phyloP scores from a whole-genome alignment of 2,797 vertebrate species.

The Oophaga sylvatica region DNA sequence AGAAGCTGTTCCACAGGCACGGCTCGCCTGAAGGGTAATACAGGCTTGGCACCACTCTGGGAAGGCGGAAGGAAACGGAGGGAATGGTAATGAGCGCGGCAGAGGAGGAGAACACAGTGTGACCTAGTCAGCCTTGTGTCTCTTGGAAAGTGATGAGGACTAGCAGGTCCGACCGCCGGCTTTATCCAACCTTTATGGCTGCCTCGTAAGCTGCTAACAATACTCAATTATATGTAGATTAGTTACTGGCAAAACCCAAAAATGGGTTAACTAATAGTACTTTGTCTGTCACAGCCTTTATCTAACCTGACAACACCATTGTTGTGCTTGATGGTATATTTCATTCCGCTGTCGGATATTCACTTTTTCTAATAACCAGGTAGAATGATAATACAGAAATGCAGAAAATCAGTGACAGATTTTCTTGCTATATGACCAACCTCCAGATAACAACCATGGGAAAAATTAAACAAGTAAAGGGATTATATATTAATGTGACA shows the following conservation, averaged over 20 bases:
- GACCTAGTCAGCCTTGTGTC: not conserved
- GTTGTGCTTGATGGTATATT: not conserved
- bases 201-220: not conserved
- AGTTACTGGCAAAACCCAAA: not conserved
- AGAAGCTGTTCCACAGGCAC: conserved; percentile 41
- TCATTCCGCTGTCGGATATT: not conserved
- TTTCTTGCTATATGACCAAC: not conserved
- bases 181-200: not conserved
- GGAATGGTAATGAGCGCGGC: conserved; percentile 10
- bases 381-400: not conserved
- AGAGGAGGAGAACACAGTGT: not conserved
- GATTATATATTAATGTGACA: too few relatives aligned
- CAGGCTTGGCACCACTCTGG: conserved; percentile 43
- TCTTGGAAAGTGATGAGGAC: conserved; percentile 7
- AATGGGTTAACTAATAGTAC: not conserved
- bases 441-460: not conserved
- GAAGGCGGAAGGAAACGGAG: conserved; percentile 30
- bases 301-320: not conserved
- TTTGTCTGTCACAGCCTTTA: not conserved
- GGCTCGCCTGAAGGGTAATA: conserved; percentile 44
- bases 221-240: not conserved
- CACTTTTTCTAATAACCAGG: not conserved
- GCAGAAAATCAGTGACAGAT: not conserved
- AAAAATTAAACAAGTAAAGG: too few relatives aligned
- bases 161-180: not conserved